Evolutionary conservation across 1,140 invertebrate species (phyloP), one percentile per base, ranked within the genome.

Genomic region (Adelges cooleyi): DNA sequence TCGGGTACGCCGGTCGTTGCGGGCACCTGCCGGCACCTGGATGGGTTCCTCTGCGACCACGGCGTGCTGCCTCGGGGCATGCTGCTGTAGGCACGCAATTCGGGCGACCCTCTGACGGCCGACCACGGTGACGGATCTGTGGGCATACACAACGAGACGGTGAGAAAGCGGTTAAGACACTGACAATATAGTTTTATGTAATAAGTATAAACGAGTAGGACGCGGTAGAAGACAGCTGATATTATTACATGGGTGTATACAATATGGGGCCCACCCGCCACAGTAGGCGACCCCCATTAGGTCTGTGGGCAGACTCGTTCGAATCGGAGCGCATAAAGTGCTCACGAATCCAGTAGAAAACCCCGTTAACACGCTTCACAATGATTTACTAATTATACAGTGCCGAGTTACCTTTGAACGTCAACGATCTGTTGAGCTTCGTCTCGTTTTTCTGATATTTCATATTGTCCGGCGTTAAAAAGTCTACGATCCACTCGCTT

Each of bases 51-150:
- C 11, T 20, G 42, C 17, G 42, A 17, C 56, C 56, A 62, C 18
- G 56, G 42, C 71, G 44, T 25, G 18, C 56, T 62, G 33, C 56
- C 56, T n/a, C 77, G 72, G 10, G 81, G 81, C 27, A 83, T 69
- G 67, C 81, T 82, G 50, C 78, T 80, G 71, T 82, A 83, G 2
- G 80, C 72, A 18, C 81, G 74, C 65, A 80, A 73, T 69, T 81
- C 80, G 2, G 77, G 74, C 0, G 80, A 80, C 65, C 76, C 78
- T 67, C 81, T 74, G 10, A 77, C 68, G 20, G 75, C 73, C 15
- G 75, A 75, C 81, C 81, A 82, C 69, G 78, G 75, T 10, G 78
- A 76, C 4, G 80, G 77, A 52, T 80, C 56, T 40, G 65, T 51
- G 8, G 29, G 10, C 49, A 42, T 11, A 29, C 36, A 42, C n/a